Evolutionary conservation across 2,888 invertebrate species (phyloP).

Genomic region (Monopis laevigella): DNA sequence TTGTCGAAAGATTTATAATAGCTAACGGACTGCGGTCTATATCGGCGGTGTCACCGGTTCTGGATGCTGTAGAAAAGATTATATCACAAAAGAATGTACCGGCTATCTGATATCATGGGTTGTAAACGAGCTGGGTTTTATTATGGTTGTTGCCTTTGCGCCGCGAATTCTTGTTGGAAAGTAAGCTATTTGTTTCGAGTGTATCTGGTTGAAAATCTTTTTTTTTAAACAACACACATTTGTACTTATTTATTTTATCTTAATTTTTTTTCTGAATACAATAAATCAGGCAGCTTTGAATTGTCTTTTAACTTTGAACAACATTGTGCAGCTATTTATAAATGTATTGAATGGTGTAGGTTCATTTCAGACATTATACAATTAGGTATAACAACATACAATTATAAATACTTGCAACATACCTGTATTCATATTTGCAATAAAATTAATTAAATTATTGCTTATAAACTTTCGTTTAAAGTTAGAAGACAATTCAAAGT

Average conservation of each 20-base stretch:
- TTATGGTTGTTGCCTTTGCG: neutral
- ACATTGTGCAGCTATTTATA: too few species aligned
- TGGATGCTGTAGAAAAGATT: slow-evolving; percentile 27
- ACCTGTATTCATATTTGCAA: too few species aligned
- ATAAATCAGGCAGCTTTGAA: neutral
- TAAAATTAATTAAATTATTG: too few species aligned
- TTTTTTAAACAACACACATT: neutral
- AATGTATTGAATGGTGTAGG: too few species aligned
- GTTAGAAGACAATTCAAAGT: too few species aligned
- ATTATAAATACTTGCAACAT: too few species aligned
- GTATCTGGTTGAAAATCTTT: too few species aligned
- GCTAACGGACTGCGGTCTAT: slow-evolving; percentile 45
- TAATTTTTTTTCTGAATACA: neutral
- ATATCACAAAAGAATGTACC: slow-evolving; percentile 29
- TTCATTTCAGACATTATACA: too few species aligned
- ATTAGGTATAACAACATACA: too few species aligned
- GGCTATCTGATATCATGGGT: slow-evolving; percentile 21
- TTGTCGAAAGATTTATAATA: slow-evolving; percentile 34
- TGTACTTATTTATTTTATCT: neutral
- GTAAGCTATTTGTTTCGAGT: too few species aligned
- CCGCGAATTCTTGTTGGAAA: slow-evolving; percentile 9
- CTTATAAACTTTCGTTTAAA: too few species aligned
- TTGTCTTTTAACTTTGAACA: too few species aligned
- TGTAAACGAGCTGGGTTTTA: neutral
- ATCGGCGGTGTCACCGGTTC: slow-evolving; percentile 28